Evolutionary conservation across 2,888 invertebrate species (phyloP), one percentile per base, ranked within the genome.

Genomic region (Polyommatus icarus): DNA sequence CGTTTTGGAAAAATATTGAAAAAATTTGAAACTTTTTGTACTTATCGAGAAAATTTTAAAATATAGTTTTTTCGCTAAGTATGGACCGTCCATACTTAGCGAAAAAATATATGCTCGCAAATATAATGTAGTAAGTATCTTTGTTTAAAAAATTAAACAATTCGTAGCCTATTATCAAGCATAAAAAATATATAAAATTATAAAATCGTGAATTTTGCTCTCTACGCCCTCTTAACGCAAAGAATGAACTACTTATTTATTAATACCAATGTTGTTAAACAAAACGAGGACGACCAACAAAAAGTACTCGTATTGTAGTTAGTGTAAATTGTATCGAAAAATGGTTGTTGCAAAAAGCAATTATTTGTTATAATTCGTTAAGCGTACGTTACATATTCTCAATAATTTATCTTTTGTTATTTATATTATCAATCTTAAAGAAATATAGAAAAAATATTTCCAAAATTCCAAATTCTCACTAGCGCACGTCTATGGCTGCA

Each of bases 341-440:
- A 67, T 40, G 40, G 67, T 40, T 67, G 76, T 76, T 61, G 46
- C 24, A 61, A 67, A 76, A 76, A 91, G 90, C 90, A 91, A 91
- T 91, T 36, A 36, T 36, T 88, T 83, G 85, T 88, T 86, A 86
- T 80, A 86, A 86, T 81, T 84, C 89, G 83, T 24, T 29, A 46
- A 46, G 24, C n/a, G 46, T 61, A 20, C 12, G 61, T 67, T 24
- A 46, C 36, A 61, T 46, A 61, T 61, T 54, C 57, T 18, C 40
- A 73, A 46, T 54, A 29, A 75, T 75, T 75, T 7, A 67, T 29
- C 5, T 54, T 61, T 61, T 24, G 24, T 61, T 46, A 72, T 40
- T 2, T 40, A 7, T 40, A 72, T 61, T 61, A 20, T 20, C 8
- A 12, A 61, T 61, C 10, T 61, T 24, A 3, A 61, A 1, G 4